Base-by-base conservation (phyloP, 1,140 invertebrate species). In the Cotesia typhae region DNA sequence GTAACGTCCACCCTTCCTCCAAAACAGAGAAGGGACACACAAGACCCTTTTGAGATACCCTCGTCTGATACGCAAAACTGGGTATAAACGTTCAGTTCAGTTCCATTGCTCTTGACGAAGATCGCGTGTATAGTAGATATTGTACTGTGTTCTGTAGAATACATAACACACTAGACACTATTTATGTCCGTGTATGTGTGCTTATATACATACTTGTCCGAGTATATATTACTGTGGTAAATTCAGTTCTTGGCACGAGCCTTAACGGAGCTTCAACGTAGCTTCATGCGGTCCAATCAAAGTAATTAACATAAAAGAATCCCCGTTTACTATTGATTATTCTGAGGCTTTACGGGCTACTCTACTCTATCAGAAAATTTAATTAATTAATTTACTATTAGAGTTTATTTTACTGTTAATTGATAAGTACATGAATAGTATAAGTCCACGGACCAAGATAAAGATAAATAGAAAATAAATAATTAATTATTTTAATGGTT, bases 21-120 rank as follows among this genome's bases (percentile, higher is more conserved):
- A 66, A 66, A 66, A 52, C n/a, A 14, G 64, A 63, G 53, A 10
- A 57, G 60, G 60, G 14, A 38, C 7, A 28, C 28, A 28, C 28
- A 66, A 47, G 64, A 66, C 64, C 64, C 64, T 66, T 66, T 66
- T n/a, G 47, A 66, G 64, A 66, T 66, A 66, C 41, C 38, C 64
- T 52, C 38, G 35, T n/a, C 36, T 64, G 61, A 64, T 64, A 64
- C 36, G 61, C 37, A 37, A 17, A 37, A 64, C 64, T 52, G 10
- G 6, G 64, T 9, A n/a, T 20, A 14, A 28, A 20, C 14, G 20
- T 51, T 28, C 28, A 28, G 28, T 28, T 28, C 28, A 28, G 28
- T 28, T 36, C 36, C 12, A 64, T 36, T 36, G 61, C 41, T 38
- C 38, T 20, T 47, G 14, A 10, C 36, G 9, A 63, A 41, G 14